Evolutionary conservation across 2,888 invertebrate species (phyloP), one percentile per base, ranked within the genome.

Genomic region (Cheiracanthium punctorium): DNA sequence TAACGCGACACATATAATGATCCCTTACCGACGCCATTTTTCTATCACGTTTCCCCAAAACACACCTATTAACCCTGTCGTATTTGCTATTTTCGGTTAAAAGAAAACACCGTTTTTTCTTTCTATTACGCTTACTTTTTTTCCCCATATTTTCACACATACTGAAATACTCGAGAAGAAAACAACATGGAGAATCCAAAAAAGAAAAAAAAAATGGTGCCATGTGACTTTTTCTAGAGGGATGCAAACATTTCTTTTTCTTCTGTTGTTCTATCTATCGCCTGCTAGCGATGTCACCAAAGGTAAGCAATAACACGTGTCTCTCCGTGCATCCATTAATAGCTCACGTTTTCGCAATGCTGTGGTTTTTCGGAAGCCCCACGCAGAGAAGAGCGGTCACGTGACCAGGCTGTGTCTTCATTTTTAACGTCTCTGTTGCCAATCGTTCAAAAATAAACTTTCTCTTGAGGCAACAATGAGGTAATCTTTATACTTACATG

Each of bases 251-350:
- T 58, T 58, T 24, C 17, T 58, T 20, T 30, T 30, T 17, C 30
- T 0, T 48, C 29, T 28, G 30, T 76, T 48, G 10, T 29, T 74
- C 24, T 29, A n/a, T n/a, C n/a, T n/a, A n/a, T n/a, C n/a, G n/a
- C n/a, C 17, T n/a, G 30, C 43, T 48, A 4, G 64, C 80, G 64
- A 20, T 80, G 80, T 80, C 80, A 80, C 64, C 80, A 80, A n/a
- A 80, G 80, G 80, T 64, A 71, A 72, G 80, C 80, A 80, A 80
- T 80, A 80, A 80, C 71, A 80, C 70, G 71, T 64, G 80, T 80
- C 41, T 69, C 29, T 41, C 41, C n/a, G 14, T 24, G 20, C 58
- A 41, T 20, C 37, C 70, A 70, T 80, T 80, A 72, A 80, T 80
- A 80, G 80, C 71, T 5, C 71, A 30, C 70, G 71, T 70, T 58